Percentiles rank a stretch among this genome's conserved stretches.
These are phyloP conservation scores for Danionella cerebrum DNA, from an alignment of 2,113 vertebrate genomes.

Conservation along the genomic window DNA sequence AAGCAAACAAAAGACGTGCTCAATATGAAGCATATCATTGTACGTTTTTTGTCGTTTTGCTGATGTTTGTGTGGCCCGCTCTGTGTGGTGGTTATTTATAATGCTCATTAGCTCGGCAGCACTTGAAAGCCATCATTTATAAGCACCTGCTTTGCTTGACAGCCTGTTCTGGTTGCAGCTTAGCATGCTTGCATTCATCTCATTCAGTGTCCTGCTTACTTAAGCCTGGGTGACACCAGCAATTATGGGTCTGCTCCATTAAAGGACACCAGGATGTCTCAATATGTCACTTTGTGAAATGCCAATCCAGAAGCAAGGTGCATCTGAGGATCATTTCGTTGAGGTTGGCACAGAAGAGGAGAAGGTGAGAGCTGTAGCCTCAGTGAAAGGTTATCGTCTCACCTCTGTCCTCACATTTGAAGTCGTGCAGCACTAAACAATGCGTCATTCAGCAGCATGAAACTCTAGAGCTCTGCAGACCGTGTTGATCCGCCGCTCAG, in stretches of 20 bases:
- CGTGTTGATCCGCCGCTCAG: not conserved
- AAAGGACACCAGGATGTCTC: not conserved
- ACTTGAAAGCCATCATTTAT: not conserved
- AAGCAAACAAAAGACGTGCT: too few species aligned
- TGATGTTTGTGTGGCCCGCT: not conserved
- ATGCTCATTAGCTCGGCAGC: not conserved
- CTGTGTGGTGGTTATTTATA: not conserved
- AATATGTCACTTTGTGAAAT: not conserved
- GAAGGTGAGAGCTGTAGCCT: slow-evolving; percentile 1
- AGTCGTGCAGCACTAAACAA: slow-evolving; percentile 10
- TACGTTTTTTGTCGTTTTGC: not conserved
- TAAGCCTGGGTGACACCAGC: slow-evolving; percentile 3
- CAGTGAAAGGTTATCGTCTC: slow-evolving; percentile 16
- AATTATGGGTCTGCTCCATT: not conserved
- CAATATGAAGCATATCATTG: too few species aligned
- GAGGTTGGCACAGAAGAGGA: not conserved
- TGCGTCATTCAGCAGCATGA: slow-evolving; percentile 15
- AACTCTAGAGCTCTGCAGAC: not conserved
- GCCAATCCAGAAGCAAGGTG: not conserved
- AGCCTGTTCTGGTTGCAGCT: not conserved
- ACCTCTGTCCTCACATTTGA: slow-evolving; percentile 23
- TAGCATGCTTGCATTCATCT: not conserved
- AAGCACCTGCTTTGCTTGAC: not conserved
- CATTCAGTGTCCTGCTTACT: not conserved
- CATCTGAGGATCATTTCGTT: not conserved